Base-by-base conservation (phyloP, 2,888 invertebrate species). In the Dorcus parallelipipedus region DNA sequence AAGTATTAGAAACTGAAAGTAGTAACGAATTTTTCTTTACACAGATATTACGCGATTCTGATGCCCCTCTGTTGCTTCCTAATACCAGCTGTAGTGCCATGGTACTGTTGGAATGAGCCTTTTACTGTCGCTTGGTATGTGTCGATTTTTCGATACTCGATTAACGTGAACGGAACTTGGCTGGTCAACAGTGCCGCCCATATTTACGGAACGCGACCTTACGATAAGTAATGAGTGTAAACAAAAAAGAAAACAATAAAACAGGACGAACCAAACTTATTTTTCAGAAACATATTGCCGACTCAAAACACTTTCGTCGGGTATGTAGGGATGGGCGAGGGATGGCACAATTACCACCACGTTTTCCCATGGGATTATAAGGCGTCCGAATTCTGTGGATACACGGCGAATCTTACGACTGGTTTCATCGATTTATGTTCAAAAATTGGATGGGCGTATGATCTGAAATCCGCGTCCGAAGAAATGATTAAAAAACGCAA, bases 321-420 rank as follows among this genome's bases (percentile, higher is more conserved):
- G 0, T 69, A 91, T 0, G 70, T 88, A 39, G 85, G 91, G 0
- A 81, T 91, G 80, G 93, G 69, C 90, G 71, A 93, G 90, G 78
- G 90, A 85, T 33, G 91, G 91, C 3, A 95, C 80, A 95, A 96
- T 79, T 96, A 93, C 78, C 95, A 95, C 75, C 95, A 96, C 78
- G 90, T 90, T 0, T 96, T 95, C 77, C 95, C 95, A 0, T 93
- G 92, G 89, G 95, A 96, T 78, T 96, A 96, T 82, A 90, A 91
- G 71, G 90, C 95, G 20, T 88, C 93, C 9, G 95, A 96, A 76
- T 80, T 91, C 10, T 91, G 91, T 17, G 45, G 45, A 3, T 45
- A 52, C 14, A 64, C 62, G 9, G 64, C 69, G 61, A 74, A 83
- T 63, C 73, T 85, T n/a, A 91, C 93, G 1, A 88, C 91, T 0